Evolutionary conservation across 2,888 invertebrate species (phyloP).

Genomic region (Cheilosia pagana): DNA sequence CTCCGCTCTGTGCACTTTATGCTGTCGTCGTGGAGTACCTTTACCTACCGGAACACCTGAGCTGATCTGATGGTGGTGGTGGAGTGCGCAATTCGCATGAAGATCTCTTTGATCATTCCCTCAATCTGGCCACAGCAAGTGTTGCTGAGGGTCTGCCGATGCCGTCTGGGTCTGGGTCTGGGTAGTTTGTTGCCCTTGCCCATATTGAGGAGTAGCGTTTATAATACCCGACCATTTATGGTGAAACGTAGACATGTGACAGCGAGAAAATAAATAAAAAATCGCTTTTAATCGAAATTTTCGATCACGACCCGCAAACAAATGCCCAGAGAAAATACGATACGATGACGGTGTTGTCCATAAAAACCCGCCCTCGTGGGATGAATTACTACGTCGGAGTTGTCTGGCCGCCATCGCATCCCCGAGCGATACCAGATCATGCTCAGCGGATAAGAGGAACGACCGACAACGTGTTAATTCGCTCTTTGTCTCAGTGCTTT

Average conservation of each 20-base stretch:
- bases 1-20: neutral
- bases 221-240: slow-evolving; percentile 61
- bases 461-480: slow-evolving; percentile 41
- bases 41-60: neutral
- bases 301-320: slow-evolving; percentile 61
- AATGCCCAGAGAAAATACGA: slow-evolving; percentile 15
- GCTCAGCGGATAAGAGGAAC: slow-evolving; percentile 28
- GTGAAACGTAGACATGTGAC: slow-evolving; percentile 50
- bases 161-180: slow-evolving; percentile 17
- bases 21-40: neutral
- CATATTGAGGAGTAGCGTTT: slow-evolving; percentile 56
- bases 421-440: slow-evolving; percentile 23
- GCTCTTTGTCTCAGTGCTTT: neutral
- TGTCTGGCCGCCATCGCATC: neutral
- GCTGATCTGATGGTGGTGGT: slow-evolving; percentile 9
- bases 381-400: slow-evolving; percentile 24
- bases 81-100: slow-evolving; percentile 52
- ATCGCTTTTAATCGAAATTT: slow-evolving; percentile 51
- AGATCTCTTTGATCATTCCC: slow-evolving; percentile 62
- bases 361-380: slow-evolving; percentile 58
- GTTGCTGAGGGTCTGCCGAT: slow-evolving; percentile 31
- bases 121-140: slow-evolving; percentile 48
- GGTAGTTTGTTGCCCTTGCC: slow-evolving; percentile 55
- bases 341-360: slow-evolving; percentile 57
- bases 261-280: slow-evolving; percentile 28